phyloP scores from a whole-genome alignment of 1,140 invertebrate species.

The Drosophila eugracilis region DNA sequence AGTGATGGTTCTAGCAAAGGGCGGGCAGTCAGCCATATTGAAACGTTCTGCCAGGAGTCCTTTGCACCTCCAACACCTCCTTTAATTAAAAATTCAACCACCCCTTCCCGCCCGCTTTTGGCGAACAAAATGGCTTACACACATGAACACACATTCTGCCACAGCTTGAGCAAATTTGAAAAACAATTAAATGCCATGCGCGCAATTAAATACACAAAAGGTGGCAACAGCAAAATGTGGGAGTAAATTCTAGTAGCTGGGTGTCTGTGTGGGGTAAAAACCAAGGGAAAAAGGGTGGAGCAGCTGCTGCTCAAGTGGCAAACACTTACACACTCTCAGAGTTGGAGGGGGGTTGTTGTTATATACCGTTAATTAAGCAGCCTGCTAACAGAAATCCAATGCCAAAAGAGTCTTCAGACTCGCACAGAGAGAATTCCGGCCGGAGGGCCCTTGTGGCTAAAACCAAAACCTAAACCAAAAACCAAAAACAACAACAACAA shows the following conservation, averaged over 20 bases:
- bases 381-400: constrained; percentile 48
- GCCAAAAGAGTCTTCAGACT: constrained; percentile 49
- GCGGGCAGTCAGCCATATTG: constrained; percentile 64
- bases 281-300: constrained; percentile 35
- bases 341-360: constrained; percentile 16
- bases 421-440: constrained; percentile 38
- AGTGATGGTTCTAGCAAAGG: constrained; percentile 6
- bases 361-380: constrained; percentile 82
- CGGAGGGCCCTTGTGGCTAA: constrained; percentile 23
- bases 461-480: constrained; percentile 40
- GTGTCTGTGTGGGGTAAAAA: not conserved
- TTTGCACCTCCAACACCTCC: constrained; percentile 61
- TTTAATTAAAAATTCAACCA: constrained; percentile 83
- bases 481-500: constrained; percentile 62
- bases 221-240: constrained; percentile 63
- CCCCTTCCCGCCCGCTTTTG: too few species aligned
- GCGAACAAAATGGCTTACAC: constrained; percentile 67
- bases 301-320: constrained; percentile 69
- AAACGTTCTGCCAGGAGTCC: constrained; percentile 53
- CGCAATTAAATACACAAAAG: constrained; percentile 83
- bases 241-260: too few species aligned
- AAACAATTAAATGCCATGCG: constrained; percentile 84
- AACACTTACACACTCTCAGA: constrained; percentile 7
- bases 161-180: constrained; percentile 82
- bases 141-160: constrained; percentile 58